Evolutionary conservation across 2,888 invertebrate species (phyloP), one percentile per base, ranked within the genome.

Genomic region (Drosophila buzzatii): DNA sequence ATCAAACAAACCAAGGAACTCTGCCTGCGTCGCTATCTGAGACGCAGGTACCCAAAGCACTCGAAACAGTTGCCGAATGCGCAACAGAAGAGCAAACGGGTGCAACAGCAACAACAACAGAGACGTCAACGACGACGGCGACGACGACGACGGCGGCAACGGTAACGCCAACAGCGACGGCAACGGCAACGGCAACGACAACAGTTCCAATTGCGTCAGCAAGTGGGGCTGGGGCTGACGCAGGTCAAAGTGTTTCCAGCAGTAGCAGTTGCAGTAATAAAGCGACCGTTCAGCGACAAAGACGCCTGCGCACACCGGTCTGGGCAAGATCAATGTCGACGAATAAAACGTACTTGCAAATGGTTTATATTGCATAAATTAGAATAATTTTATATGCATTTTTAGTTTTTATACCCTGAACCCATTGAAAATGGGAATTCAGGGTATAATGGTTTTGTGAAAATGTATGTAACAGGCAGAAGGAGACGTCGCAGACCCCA

Each of bases 241-340:
- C 70, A 57, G 80, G 70, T 75, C 82, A 76, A 77, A 82, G 79
- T 89, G 81, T 80, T 79, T 81, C 71, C 87, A 90, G 85, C 89
- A 90, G 92, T 91, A 92, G 91, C 91, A 92, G 92, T 90, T 90
- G 91, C 91, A 92, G 92, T 91, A 92, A 91, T 89, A 92, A 92
- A 92, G 93, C 93, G 92, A 94, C 95, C 84, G 94, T 95, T 81
- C 96, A 95, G 94, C 95, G 95, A 94, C 95, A 92, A 87, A 92
- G 96, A 93, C 95, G 96, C 91, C 95, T 96, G 93, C 95, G 96
- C 94, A 96, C 96, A 92, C 96, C 96, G 92, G 95, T 96, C 94
- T 96, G 96, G 96, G 96, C 96, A 94, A 95, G 96, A 94, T 96
- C 95, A 94, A 94, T 95, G 93, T 94, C 94, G 93, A 92, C 92